Conservation (phyloP, 2,888 invertebrate genomes). For the Acronicta psi region DNA sequence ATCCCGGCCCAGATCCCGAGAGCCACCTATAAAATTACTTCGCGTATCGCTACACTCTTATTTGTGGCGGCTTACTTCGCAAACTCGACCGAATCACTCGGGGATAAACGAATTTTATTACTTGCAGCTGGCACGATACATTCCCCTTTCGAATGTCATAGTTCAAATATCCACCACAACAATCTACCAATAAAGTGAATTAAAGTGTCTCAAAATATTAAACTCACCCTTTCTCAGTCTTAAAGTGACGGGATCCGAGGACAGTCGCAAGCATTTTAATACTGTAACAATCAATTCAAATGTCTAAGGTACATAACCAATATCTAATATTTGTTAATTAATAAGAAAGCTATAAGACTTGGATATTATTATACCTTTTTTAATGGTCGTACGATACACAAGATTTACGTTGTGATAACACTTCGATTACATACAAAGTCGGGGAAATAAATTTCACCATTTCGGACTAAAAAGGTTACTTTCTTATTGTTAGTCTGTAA, state of each 20-base stretch:
- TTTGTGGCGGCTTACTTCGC: constrained; percentile 76
- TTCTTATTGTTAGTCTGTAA: constrained; percentile 53
- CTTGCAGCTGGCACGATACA: constrained; percentile 66
- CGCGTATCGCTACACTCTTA: constrained; percentile 73
- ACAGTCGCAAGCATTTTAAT: constrained; percentile 97
- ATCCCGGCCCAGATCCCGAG: constrained; percentile 73
- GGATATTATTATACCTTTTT: constrained; percentile 3
- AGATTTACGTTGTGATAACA: constrained; percentile 62
- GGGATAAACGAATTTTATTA: constrained; percentile 78
- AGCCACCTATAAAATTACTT: constrained; percentile 78
- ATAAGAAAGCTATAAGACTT: constrained; percentile 43
- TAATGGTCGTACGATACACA: constrained; percentile 54
- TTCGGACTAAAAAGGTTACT: constrained; percentile 58
- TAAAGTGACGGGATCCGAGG: constrained; percentile 96
- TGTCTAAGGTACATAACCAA: constrained; percentile 17
- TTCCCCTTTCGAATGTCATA: constrained; percentile 62
- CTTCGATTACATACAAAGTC: constrained; percentile 56
- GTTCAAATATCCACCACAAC: constrained; percentile 57
- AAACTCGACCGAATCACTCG: constrained; percentile 74
- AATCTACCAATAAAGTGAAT: constrained; percentile 42
- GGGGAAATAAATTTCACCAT: constrained; percentile 65
- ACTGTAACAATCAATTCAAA: constrained; percentile 90
- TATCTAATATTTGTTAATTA: neutral
- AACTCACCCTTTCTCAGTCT: constrained; percentile 96
- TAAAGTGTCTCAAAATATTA: constrained; percentile 57